Base-by-base conservation (phyloP, 92 coral and sea anemone species). In the Porites lobata region DNA sequence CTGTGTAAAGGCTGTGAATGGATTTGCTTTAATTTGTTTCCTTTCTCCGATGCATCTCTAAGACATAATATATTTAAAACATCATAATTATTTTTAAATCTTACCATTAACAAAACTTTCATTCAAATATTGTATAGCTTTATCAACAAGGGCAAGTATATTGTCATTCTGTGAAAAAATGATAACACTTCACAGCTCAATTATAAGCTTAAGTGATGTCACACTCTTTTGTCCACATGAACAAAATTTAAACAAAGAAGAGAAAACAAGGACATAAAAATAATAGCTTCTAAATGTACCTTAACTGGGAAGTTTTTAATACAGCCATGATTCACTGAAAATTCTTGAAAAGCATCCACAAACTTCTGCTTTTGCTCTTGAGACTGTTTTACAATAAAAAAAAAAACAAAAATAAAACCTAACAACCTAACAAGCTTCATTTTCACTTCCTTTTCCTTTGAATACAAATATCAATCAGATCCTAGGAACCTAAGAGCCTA, bases 101-200 rank as follows among this genome's bases (percentile, higher is more conserved):
- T 76, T 74, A 96, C 98, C 98, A 90, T 89, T 54, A 26, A 94
- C 92, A 90, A 96, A 94, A 50, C 78, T 84, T 21, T 92, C 96
- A 18, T 76, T 77, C 56, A 89, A 90, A 81, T 92, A 78, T 65
- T 76, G n/a, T 61, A 83, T 63, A 50, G 89, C 94, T 82, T 90
- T 90, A 57, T 92, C 95, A 19, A 96, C 74, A 86, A 76, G 88
- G 18, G 65, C 32, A 52, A 80, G 63, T 57, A 70, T 29, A 32
- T 73, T 80, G 32, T 94, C 96, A 76, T 79, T 65, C 94, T 94
- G 76, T 15, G 85, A 82, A 81, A 13, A 81, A 59, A 69, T 77
- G 38, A 29, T 7, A 51, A 87, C 32, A 38, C 47, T 6, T 38
- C 47, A 38, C 47, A 38, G 47, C 1, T 38, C 47, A 38, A 38